Evolutionary conservation across 2,113 vertebrate genomes (phyloP).

Genomic region (Oryzias celebensis): DNA sequence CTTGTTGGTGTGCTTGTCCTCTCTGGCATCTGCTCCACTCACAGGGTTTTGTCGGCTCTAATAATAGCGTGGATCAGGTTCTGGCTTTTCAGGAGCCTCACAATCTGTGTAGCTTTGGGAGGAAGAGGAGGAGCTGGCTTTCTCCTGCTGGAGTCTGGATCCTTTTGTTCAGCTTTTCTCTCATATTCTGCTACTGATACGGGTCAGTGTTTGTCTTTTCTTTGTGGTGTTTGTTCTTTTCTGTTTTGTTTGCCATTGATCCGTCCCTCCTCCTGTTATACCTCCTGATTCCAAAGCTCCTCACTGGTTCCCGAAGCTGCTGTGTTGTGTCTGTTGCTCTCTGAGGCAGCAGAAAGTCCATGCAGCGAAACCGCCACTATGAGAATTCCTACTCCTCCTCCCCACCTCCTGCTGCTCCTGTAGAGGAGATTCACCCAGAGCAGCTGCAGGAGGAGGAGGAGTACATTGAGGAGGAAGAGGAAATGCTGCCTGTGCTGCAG

Average conservation of each 20-base stretch:
- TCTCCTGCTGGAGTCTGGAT: not conserved
- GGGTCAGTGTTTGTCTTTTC: too few relatives aligned
- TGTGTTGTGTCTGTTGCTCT: not conserved
- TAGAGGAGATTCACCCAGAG: conserved; percentile 47
- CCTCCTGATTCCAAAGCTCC: not conserved
- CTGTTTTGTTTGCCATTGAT: too few relatives aligned
- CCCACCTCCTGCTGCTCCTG: conserved; percentile 14
- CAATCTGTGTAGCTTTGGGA: conserved; percentile 8
- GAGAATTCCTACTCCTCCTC: conserved; percentile 25
- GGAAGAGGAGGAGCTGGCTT: conserved; percentile 32
- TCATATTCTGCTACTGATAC: not conserved
- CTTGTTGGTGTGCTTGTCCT: conserved; percentile 36
- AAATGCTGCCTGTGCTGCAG: conserved; percentile 24
- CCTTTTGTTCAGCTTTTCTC: not conserved
- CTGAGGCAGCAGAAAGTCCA: conserved; percentile 1
- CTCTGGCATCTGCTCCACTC: conserved; percentile 39
- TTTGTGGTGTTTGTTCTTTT: too few relatives aligned
- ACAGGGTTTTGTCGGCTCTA: conserved; percentile 58
- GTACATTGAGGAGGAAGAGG: conserved; percentile 23
- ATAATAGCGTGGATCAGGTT: conserved; percentile 69
- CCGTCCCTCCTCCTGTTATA: too few relatives aligned
- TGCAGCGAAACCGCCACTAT: conserved; percentile 49
- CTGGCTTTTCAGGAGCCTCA: conserved; percentile 12
- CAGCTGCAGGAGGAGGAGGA: conserved; percentile 39
- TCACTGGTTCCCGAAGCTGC: not conserved